Conservation (phyloP, 2,113 vertebrate species). For the Sciurus niger region DNA sequence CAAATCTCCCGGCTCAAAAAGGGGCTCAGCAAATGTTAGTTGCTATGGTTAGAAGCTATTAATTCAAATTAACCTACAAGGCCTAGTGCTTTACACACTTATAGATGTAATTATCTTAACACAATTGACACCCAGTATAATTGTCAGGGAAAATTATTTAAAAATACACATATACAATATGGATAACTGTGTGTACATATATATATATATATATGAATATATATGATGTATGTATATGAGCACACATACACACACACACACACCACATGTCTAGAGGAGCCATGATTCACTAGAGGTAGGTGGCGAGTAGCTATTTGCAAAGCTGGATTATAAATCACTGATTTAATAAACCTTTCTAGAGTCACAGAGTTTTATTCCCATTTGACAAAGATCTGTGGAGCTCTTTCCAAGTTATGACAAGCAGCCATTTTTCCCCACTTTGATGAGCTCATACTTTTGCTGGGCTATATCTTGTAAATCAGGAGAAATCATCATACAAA, state of each 20-base stretch:
- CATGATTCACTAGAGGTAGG: constrained; percentile 19
- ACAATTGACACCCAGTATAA: not conserved
- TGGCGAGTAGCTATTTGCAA: constrained; percentile 66
- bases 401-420: constrained; percentile 68
- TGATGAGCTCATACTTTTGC: constrained; percentile 57
- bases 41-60: not conserved
- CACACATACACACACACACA: not conserved
- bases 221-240: not conserved
- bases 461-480: constrained; percentile 70
- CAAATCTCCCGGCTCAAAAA: not conserved
- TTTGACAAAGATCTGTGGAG: constrained; percentile 70
- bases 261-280: not conserved
- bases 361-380: constrained; percentile 55
- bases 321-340: constrained; percentile 69
- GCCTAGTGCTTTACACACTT: not conserved
- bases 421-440: constrained; percentile 42
- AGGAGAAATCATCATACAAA: constrained; percentile 65
- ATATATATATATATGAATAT: too few species aligned
- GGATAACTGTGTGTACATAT: too few species aligned
- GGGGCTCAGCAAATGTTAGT: not conserved
- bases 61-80: not conserved
- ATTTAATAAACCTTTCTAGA: constrained; percentile 73
- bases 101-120: not conserved
- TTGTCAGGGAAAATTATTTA: not conserved
- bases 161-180: not conserved